phyloP scores from a whole-genome alignment of 1,140 invertebrate genomes.

The Gryllus bimaculatus region DNA sequence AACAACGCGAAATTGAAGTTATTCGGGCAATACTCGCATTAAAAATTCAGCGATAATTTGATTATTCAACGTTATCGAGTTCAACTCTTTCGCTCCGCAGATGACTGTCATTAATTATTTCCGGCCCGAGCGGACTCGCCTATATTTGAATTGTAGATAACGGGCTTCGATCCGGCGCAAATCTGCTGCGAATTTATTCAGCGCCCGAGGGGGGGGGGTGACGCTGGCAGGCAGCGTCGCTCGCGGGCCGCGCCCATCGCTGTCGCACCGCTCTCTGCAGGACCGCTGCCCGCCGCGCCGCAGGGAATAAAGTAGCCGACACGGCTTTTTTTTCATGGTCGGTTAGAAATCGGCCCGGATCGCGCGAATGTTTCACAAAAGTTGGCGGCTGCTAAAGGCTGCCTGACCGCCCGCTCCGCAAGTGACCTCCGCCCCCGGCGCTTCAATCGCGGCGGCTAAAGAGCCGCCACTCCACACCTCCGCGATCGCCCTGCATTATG shows the following conservation, averaged over 20 bases:
- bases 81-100: not conserved
- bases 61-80: conserved; percentile 1
- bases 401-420: no score
- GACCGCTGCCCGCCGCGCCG: no score
- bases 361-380: no score
- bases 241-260: not conserved
- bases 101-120: conserved; percentile 2
- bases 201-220: not conserved
- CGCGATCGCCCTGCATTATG: no score
- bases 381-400: no score
- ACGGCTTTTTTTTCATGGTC: no score
- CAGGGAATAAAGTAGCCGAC: no score
- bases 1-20: conserved; percentile 4
- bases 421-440: no score
- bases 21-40: conserved; percentile 3
- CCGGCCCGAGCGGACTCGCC: not conserved
- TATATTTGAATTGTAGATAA: conserved; percentile 6
- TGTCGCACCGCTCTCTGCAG: no score
- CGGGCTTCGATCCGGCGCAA: not conserved
- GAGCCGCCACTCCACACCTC: no score
- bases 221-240: not conserved
- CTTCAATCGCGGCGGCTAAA: no score
- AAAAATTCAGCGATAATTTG: conserved; percentile 5
- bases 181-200: not conserved
- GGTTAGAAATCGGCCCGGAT: no score